phyloP scores from a whole-genome alignment of 1,140 invertebrate species.

The Coelopa frigida region DNA sequence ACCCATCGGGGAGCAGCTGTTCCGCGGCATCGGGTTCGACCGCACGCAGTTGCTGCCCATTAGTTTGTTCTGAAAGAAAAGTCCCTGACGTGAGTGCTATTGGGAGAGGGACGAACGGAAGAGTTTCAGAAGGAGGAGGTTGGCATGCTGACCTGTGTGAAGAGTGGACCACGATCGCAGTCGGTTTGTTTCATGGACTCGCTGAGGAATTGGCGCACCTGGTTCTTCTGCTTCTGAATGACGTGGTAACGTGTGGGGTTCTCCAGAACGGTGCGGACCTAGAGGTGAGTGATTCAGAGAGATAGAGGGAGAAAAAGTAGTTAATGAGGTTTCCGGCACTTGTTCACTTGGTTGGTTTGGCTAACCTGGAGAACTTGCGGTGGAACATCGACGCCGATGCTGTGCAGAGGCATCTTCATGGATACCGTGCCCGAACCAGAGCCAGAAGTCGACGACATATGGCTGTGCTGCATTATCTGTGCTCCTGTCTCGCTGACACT shows the following conservation, averaged over 20 bases:
- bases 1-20: too few relatives aligned
- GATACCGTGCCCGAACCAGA: slow-evolving; percentile 45
- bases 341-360: not conserved
- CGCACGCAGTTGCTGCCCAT: too few relatives aligned
- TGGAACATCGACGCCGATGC: slow-evolving; percentile 63
- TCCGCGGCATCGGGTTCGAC: too few relatives aligned
- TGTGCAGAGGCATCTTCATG: slow-evolving; percentile 51
- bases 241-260: slow-evolving; percentile 90
- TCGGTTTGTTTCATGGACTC: slow-evolving; percentile 58
- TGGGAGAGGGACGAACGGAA: too few relatives aligned
- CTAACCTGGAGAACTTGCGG: slow-evolving; percentile 70
- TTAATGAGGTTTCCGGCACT: not conserved
- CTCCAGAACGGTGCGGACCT: slow-evolving; percentile 77
- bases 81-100: too few relatives aligned
- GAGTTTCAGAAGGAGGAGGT: too few relatives aligned
- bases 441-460: not conserved
- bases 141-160: too few relatives aligned
- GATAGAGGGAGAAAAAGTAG: slow-evolving; percentile 1
- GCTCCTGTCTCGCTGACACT: not conserved
- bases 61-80: too few relatives aligned
- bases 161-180: too few relatives aligned
- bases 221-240: slow-evolving; percentile 80
- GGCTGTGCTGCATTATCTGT: slow-evolving; percentile 7
- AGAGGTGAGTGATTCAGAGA: too few relatives aligned
- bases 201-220: slow-evolving; percentile 77